These are phyloP conservation scores for Meteorus cinctellus DNA, from an alignment of 2,888 invertebrate species.

Conservation along the genomic window DNA sequence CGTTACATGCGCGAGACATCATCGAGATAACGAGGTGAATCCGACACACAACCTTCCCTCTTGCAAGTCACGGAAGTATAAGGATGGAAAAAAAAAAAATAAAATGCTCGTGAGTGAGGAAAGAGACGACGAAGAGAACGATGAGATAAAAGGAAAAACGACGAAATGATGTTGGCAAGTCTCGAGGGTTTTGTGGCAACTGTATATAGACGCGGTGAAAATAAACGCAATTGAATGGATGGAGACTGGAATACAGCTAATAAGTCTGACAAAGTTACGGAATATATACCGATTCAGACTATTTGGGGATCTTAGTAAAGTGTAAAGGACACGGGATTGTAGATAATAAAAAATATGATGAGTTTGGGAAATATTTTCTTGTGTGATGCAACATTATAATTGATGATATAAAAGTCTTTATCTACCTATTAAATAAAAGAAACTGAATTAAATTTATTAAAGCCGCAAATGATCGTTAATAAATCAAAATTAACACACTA, in stretches of 20 bases:
- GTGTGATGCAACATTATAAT: too few species aligned
- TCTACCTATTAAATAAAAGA: too few species aligned
- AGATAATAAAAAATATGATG: too few species aligned
- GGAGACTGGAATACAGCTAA: constrained; percentile 26
- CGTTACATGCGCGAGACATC: constrained; percentile 34
- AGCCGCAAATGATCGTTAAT: too few species aligned
- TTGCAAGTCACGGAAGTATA: constrained; percentile 1
- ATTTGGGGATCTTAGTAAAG: not conserved
- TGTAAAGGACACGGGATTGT: too few species aligned
- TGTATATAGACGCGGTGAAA: constrained; percentile 2
- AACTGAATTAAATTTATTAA: too few species aligned
- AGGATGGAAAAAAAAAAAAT: constrained; percentile 1
- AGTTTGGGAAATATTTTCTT: too few species aligned
- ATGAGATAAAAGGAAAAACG: constrained; percentile 29
- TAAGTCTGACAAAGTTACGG: constrained; percentile 38
- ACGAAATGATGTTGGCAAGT: constrained; percentile 41
- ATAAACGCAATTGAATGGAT: not conserved
- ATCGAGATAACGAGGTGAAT: constrained; percentile 40
- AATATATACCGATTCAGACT: not conserved
- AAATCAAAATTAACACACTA: too few species aligned
- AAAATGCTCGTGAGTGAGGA: not conserved
- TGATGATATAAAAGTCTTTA: too few species aligned
- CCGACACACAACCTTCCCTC: constrained; percentile 21
- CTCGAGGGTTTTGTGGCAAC: constrained; percentile 38
- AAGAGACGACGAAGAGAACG: constrained; percentile 20